Evolutionary conservation across 2,113 vertebrate species (phyloP), one percentile per base, ranked within the genome.

Genomic region (Gavia stellata): DNA sequence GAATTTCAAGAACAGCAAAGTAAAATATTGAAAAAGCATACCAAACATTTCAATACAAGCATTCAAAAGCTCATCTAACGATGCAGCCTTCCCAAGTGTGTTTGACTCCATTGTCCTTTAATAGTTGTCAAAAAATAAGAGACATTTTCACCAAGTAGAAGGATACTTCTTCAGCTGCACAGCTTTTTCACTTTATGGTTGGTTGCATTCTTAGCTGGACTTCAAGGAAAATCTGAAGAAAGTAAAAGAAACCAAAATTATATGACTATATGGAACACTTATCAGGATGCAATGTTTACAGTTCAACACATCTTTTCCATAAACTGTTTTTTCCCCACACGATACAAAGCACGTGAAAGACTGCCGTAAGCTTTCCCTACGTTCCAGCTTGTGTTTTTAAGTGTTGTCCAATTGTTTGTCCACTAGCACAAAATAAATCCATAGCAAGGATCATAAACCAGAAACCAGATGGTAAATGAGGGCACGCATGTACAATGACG

Each of bases 41-140:
- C 99, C 99, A 94, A 99, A 99, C 85, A 98, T 98, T 84, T 98
- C 98, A 92, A 99, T 98, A 97, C 99, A 99, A 72, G 99, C 96
- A 9, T 98, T 98, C 94, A 99, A 95, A 87, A 99, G 98, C 71
- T 98, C 98, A 93, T 99, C 98, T 70, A 99, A 96, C 17, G 99
- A 98, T 31, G 99, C 99, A 79, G 99, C 98, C 96, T 99, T 99
- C 82, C 99, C 99, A 89, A 99, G 98, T 16, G 97, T 97, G 89
- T 98, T 98, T 40, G 99, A 99, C 97, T 98, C 99, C 99, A 99
- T 99, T 95, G 89, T 98, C 96, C 42, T 96, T 93, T 63, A 97
- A 81, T 90, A 9, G 86, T 81, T 93, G 97, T 99, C 98, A 98
- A 95, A 98, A 98, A 96, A 96, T 70, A 65, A 89, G 83, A 95